Percentiles rank a stretch among this genome's conserved stretches.
phyloP scores from a whole-genome alignment of 23 tunicate species.

The Ascidia mentula region DNA sequence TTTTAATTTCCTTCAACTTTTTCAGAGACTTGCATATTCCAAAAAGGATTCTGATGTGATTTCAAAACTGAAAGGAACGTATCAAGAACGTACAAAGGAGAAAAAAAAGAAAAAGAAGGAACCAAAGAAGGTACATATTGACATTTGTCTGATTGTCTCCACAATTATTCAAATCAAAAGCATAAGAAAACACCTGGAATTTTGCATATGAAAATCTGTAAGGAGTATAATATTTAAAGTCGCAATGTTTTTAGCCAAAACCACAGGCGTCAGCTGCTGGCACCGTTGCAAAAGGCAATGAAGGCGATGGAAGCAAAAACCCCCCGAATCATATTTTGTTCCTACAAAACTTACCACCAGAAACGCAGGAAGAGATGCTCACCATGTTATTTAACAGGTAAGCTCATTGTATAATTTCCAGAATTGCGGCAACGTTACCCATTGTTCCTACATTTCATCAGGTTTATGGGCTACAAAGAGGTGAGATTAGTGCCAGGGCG shows the following conservation, averaged over 20 bases:
- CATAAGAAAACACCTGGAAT: too few relatives aligned
- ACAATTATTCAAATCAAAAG: too few relatives aligned
- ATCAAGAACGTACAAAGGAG: slow-evolving; percentile 69
- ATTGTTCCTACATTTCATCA: background rate
- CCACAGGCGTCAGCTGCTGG: background rate
- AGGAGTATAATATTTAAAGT: too few relatives aligned
- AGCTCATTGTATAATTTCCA: background rate
- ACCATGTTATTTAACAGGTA: slow-evolving; percentile 81
- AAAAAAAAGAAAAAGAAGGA: slow-evolving; percentile 93
- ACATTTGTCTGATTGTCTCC: too few relatives aligned
- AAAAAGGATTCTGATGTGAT: slow-evolving; percentile 86
- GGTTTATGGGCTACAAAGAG: slow-evolving; percentile 92
- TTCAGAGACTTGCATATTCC: slow-evolving; percentile 71
- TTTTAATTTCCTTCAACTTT: slow-evolving; percentile 19
- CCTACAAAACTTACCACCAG: slow-evolving; percentile 82
- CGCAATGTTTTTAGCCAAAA: background rate
- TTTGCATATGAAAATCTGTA: background rate
- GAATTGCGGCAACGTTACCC: too few relatives aligned
- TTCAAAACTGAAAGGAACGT: slow-evolving; percentile 94
- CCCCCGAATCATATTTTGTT: slow-evolving; percentile 87
- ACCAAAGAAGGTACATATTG: slow-evolving; percentile 62
- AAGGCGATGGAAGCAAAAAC: slow-evolving; percentile 73
- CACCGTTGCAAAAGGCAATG: slow-evolving; percentile 6
- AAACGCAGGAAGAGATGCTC: slow-evolving; percentile 90
- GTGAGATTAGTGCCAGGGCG: slow-evolving; percentile 86